phyloP scores from a whole-genome alignment of 2,797 vertebrate species.

The Onychomys torridus region DNA sequence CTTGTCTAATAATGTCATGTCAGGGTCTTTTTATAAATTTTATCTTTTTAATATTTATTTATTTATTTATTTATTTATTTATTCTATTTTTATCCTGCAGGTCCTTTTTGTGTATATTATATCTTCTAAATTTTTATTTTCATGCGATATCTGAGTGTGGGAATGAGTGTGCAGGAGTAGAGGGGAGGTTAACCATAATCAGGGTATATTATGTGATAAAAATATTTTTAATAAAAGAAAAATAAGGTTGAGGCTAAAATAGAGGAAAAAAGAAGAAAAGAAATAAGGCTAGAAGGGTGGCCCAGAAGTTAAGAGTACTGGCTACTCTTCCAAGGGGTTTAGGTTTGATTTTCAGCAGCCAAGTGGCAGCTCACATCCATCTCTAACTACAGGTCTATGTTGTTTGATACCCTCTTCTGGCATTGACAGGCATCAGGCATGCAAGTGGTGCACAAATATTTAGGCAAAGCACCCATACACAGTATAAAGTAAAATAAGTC shows the following conservation, averaged over 20 bases:
- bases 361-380: neutral
- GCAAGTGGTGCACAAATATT: neutral
- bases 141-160: neutral
- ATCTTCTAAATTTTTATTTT: neutral
- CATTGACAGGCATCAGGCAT: neutral
- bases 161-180: neutral
- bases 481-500: neutral
- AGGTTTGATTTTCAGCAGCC: neutral
- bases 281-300: neutral
- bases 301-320: neutral
- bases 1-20: neutral
- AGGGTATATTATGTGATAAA: neutral
- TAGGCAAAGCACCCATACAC: neutral
- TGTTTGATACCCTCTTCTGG: neutral
- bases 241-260: neutral
- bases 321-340: neutral
- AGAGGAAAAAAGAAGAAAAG: neutral
- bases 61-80: no score
- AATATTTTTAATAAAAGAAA: neutral
- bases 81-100: neutral
- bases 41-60: neutral
- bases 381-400: neutral
- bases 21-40: neutral
- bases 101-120: neutral
- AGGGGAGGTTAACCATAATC: neutral